Conservation (phyloP, 1,140 invertebrate species). For the Drosophila carrolli region DNA sequence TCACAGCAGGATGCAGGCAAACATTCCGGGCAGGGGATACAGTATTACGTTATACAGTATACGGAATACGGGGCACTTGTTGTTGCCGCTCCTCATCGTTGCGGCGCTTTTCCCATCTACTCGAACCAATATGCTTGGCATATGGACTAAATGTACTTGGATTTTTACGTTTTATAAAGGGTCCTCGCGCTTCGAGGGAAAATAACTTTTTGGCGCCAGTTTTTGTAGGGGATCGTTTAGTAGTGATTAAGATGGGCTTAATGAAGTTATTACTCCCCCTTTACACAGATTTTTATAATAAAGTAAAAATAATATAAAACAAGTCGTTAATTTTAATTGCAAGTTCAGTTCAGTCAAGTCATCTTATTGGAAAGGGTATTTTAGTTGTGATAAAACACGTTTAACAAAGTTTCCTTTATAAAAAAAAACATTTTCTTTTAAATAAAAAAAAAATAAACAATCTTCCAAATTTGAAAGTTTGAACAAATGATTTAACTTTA, state of each 20-base stretch:
- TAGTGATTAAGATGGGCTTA: not conserved
- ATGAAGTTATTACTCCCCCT: not conserved
- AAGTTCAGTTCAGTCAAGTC: not conserved
- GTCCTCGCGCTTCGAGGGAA: not conserved
- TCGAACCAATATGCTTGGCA: constrained; percentile 72
- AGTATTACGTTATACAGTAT: not conserved
- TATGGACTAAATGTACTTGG: constrained; percentile 67
- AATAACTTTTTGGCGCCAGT: constrained; percentile 12
- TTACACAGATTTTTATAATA: not conserved
- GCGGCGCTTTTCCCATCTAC: constrained; percentile 48
- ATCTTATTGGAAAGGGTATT: not conserved
- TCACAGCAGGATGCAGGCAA: constrained; percentile 63
- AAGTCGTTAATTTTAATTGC: not conserved
- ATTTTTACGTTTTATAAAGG: constrained; percentile 29
- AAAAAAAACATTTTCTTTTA: no score
- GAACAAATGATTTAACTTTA: no score
- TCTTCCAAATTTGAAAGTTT: no score
- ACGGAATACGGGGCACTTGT: constrained; percentile 59
- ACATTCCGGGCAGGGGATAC: constrained; percentile 10
- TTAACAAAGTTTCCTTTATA: no score
- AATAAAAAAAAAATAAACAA: no score
- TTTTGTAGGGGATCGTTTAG: not conserved
- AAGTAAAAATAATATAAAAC: no score
- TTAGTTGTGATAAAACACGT: no score
- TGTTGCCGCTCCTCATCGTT: constrained; percentile 34